Conservation (phyloP, 2,888 invertebrate genomes). For the Dasypogon diadema region DNA sequence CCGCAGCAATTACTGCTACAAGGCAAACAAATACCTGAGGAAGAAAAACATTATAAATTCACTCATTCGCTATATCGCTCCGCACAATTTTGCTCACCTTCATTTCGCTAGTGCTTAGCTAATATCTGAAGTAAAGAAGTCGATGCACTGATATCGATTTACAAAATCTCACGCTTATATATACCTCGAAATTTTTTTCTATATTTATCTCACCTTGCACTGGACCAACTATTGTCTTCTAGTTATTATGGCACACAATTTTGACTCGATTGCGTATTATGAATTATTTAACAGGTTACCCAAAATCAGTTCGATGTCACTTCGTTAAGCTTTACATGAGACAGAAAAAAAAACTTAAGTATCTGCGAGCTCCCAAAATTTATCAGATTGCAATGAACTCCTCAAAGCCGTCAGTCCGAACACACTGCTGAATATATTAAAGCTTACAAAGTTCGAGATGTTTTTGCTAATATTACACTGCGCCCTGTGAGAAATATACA, state of each 20-base stretch:
- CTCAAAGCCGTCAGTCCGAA: conserved; percentile 16
- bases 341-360: conserved; percentile 24
- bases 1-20: conserved; percentile 28
- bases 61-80: background rate
- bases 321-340: conserved; percentile 22
- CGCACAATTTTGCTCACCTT: conserved; percentile 31
- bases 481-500: too few relatives aligned
- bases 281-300: conserved; percentile 45
- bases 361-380: conserved; percentile 22
- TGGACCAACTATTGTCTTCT: conserved; percentile 35
- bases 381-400: conserved; percentile 11
- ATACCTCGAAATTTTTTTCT: conserved; percentile 16
- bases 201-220: conserved; percentile 42
- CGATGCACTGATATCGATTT: conserved; percentile 43
- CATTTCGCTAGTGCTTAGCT: conserved; percentile 20
- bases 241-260: conserved; percentile 24
- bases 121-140: conserved; percentile 34
- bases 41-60: conserved; percentile 1
- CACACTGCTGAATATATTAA: background rate
- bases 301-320: conserved; percentile 35
- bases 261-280: conserved; percentile 35
- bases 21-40: conserved; percentile 42
- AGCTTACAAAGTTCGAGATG: background rate
- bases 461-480: background rate
- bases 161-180: conserved; percentile 40